Percentiles rank a stretch among this genome's conserved stretches.
These are phyloP conservation scores for Dendronephthya gigantea DNA, from an alignment of 64 coral and sea anemone genomes.

Conservation along the genomic window DNA sequence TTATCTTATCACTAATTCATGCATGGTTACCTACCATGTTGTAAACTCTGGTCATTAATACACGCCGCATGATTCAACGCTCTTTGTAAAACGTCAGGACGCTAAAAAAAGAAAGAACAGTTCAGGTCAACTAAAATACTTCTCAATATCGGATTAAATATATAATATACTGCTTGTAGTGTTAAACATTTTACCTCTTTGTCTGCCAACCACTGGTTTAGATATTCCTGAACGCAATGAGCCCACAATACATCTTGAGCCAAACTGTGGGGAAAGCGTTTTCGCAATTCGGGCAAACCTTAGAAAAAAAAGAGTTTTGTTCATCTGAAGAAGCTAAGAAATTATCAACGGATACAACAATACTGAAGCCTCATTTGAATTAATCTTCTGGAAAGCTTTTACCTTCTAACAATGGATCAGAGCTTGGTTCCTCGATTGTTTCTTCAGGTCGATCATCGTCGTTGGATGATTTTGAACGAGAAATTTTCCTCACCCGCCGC, in stretches of 20 bases:
- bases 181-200: conserved; percentile 48
- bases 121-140: too few relatives aligned
- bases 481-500: not conserved
- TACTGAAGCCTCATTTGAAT: too few relatives aligned
- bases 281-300: conserved; percentile 57
- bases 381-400: not conserved
- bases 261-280: conserved; percentile 68
- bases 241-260: conserved; percentile 80
- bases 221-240: conserved; percentile 61
- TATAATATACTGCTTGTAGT: not conserved
- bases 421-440: conserved; percentile 27
- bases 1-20: too few relatives aligned
- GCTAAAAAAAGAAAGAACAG: not conserved
- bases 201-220: conserved; percentile 45
- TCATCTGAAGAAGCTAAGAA: too few relatives aligned
- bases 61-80: conserved; percentile 50
- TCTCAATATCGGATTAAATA: too few relatives aligned
- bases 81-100: not conserved
- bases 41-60: conserved; percentile 20
- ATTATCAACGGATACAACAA: too few relatives aligned
- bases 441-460: conserved; percentile 64
- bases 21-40: conserved; percentile 50
- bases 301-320: not conserved
- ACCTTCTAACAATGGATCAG: conserved; percentile 50
- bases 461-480: conserved; percentile 10